A percentile compares a stretch with the other conserved stretches of the same genome.
These are phyloP conservation scores for Epirrhoe alternata DNA, from an alignment of 2,888 invertebrate species.

Conservation along the genomic window DNA sequence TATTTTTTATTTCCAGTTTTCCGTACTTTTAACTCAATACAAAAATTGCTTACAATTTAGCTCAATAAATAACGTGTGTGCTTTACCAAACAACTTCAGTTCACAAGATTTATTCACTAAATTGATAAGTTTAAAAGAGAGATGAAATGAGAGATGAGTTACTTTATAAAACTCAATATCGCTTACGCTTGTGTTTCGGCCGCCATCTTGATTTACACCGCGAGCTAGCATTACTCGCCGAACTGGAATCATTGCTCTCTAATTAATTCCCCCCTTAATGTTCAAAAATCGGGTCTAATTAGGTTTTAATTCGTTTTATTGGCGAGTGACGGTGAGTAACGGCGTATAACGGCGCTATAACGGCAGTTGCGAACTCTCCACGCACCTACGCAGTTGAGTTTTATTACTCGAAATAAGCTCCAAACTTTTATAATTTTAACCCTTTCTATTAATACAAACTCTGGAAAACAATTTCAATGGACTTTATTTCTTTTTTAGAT, in stretches of 20 bases:
- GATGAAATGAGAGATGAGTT: background rate
- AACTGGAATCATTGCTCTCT: conserved; percentile 81
- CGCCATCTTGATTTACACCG: conserved; percentile 62
- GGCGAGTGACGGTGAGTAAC: conserved; percentile 70
- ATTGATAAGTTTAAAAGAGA: background rate
- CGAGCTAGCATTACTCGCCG: conserved; percentile 73
- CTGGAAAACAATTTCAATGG: conserved; percentile 11
- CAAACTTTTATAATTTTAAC: conserved; percentile 28
- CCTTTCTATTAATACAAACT: conserved; percentile 25
- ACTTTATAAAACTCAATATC: conserved; percentile 6
- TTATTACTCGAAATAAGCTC: conserved; percentile 43
- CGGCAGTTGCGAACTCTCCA: conserved; percentile 55
- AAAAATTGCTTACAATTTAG: no score
- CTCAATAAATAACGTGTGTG: no score
- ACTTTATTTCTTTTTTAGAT: background rate
- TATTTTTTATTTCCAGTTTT: no score
- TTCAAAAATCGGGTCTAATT: conserved; percentile 85
- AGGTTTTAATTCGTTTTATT: conserved; percentile 85
- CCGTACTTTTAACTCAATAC: no score
- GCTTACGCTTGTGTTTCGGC: conserved; percentile 41
- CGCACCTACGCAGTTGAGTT: conserved; percentile 44
- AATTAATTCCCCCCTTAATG: conserved; percentile 85
- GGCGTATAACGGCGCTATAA: conserved; percentile 49
- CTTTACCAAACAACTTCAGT: no score
- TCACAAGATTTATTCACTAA: background rate